Percentiles rank a stretch among this genome's conserved stretches.
Conservation (phyloP, 2,113 vertebrate genomes). For the Megaceryle torquata region DNA sequence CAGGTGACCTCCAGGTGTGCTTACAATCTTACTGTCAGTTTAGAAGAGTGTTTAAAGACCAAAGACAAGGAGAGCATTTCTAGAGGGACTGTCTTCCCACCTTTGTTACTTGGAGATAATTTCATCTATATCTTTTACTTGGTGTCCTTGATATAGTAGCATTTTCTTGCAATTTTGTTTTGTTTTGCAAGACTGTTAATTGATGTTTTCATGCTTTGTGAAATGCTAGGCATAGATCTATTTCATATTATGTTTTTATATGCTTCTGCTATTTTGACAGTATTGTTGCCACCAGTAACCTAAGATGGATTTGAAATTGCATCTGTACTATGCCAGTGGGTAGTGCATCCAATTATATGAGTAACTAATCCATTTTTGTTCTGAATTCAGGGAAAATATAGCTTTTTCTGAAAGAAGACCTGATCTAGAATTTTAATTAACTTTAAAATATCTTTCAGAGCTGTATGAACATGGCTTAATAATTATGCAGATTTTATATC, state of each 20-base stretch:
- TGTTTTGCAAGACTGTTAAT: not conserved
- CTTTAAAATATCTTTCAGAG: not conserved
- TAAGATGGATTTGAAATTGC: not conserved
- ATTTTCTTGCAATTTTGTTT: not conserved
- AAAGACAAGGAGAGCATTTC: not conserved
- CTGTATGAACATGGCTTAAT: not conserved
- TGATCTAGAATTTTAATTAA: not conserved
- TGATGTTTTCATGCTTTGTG: not conserved
- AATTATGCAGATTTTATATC: constrained; percentile 1
- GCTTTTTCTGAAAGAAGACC: not conserved
- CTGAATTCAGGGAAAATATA: not conserved
- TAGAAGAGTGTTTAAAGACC: not conserved
- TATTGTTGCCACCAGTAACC: not conserved
- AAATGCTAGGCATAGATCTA: not conserved
- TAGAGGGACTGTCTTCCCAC: not conserved
- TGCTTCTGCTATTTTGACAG: constrained; percentile 6
- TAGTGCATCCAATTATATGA: not conserved
- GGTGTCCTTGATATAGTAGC: not conserved
- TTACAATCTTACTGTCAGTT: not conserved
- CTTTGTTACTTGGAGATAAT: not conserved
- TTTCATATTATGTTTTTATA: not conserved
- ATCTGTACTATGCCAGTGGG: not conserved
- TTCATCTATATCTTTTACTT: not conserved
- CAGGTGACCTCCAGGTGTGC: not conserved
- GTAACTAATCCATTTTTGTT: not conserved